Conservation (phyloP, 2,113 vertebrate species). For the Cisticola juncidis region DNA sequence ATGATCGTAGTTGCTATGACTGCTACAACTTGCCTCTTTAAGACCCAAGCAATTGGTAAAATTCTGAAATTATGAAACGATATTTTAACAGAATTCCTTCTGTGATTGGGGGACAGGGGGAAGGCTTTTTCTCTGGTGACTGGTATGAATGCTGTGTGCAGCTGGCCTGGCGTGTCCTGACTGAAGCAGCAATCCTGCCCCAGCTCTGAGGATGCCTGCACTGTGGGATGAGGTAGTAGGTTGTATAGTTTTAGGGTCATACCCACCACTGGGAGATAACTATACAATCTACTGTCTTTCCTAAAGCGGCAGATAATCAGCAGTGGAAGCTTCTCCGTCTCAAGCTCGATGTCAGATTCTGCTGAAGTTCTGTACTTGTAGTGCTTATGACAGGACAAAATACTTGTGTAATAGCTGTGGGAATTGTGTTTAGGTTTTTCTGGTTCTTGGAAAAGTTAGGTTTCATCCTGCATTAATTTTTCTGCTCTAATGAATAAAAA, state of each 20-base stretch:
- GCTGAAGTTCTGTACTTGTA: background rate
- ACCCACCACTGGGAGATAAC: conserved; percentile 99
- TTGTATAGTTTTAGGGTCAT: conserved; percentile 99
- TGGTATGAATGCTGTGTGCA: background rate
- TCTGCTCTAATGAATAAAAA: background rate
- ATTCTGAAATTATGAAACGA: background rate
- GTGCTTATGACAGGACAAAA: background rate
- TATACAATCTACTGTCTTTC: conserved; percentile 99
- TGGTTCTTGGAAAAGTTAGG: background rate
- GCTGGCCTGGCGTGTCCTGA: background rate
- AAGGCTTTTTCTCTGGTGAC: background rate
- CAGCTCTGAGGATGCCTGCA: conserved; percentile 59
- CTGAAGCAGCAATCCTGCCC: background rate
- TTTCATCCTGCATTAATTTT: background rate
- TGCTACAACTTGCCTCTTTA: background rate
- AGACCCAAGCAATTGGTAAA: background rate
- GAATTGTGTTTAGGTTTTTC: background rate
- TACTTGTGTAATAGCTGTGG: background rate
- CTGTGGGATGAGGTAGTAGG: conserved; percentile 99
- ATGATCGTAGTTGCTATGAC: background rate
- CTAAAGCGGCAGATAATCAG: conserved; percentile 81
- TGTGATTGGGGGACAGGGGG: background rate
- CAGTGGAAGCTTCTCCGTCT: background rate
- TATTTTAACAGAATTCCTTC: background rate
- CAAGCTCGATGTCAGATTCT: background rate